Base-by-base conservation (phyloP, 2,888 invertebrate species). In the Trichopria drosophilae region DNA sequence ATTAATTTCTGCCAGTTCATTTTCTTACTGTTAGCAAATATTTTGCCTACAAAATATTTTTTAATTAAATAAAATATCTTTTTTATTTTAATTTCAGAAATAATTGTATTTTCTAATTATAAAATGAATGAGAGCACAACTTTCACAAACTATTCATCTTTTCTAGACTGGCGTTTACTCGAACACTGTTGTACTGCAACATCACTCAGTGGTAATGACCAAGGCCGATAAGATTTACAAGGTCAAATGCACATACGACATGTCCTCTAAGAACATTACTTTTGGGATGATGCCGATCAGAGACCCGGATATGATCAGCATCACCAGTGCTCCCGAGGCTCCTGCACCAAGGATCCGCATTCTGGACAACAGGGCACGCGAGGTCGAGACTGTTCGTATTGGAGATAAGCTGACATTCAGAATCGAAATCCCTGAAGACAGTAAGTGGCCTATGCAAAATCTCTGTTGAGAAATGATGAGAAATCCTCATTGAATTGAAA, bases 201-300 rank as follows among this genome's bases (percentile, higher is more conserved):
- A 94, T 71, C 94, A 94, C 78, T 93, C 92, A 73, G 93, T 94
- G 19, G 94, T 94, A 24, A 93, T 94, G 92, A 94, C 94, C 47
- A 94, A 94, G 76, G 93, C 93, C 3, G 94, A 94, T 75, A 94
- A 94, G 76, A 93, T 94, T 73, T 94, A 94, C 82, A 94, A 93
- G 80, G 93, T 94, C 52, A 92, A 94, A 75, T 94, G 94, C 73
- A 94, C 94, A 5, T 94, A 94, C 77, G 94, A 94, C 75, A 94
- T 94, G 89, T 91, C 93, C 60, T 93, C 94, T 15, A 92, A 93
- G 81, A 94, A 94, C 77, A 93, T 94, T 65, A 93, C 94, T 24
- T 94, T 94, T 80, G 94, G 94, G 80, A 93, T 94, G 93, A 93
- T 93, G 88, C 94, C 94, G 58, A 93, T 94, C 77, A 87, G 90